Conservation (phyloP, 2,888 invertebrate genomes). For the Drosophila falleni region DNA sequence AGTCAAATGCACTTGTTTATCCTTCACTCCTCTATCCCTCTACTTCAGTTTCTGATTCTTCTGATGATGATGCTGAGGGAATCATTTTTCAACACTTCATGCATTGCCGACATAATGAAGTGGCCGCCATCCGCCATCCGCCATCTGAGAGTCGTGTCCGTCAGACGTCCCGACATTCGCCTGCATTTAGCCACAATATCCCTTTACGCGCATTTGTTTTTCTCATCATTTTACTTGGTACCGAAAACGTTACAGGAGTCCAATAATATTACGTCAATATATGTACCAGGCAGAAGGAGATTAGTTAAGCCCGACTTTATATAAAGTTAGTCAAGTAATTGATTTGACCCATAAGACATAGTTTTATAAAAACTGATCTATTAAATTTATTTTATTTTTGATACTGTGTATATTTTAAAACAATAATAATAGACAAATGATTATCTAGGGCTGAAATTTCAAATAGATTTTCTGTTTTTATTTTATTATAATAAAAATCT, state of each 20-base stretch:
- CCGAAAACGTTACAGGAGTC: background rate
- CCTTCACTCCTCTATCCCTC: background rate
- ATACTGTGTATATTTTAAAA: no score
- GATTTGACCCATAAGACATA: no score
- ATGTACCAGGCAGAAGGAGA: background rate
- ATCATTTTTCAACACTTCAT: conserved; percentile 81
- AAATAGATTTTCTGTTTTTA: no score
- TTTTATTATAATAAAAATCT: no score
- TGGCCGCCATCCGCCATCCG: conserved; percentile 54
- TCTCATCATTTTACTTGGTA: conserved; percentile 32
- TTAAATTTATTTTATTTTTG: no score
- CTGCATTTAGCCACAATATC: conserved; percentile 74
- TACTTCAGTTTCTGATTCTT: background rate
- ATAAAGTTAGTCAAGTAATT: background rate
- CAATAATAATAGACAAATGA: no score
- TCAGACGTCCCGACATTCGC: conserved; percentile 19
- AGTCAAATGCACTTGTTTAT: conserved; percentile 79
- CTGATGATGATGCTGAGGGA: conserved; percentile 62
- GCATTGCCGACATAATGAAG: conserved; percentile 80
- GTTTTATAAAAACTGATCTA: background rate
- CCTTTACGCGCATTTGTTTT: conserved; percentile 68
- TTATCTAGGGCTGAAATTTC: no score
- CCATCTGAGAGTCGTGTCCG: conserved; percentile 14
- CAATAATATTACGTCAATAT: background rate
- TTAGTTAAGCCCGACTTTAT: background rate